Evolutionary conservation across 2,888 invertebrate species (phyloP), one percentile per base, ranked within the genome.

Genomic region (Thelaira solivaga): DNA sequence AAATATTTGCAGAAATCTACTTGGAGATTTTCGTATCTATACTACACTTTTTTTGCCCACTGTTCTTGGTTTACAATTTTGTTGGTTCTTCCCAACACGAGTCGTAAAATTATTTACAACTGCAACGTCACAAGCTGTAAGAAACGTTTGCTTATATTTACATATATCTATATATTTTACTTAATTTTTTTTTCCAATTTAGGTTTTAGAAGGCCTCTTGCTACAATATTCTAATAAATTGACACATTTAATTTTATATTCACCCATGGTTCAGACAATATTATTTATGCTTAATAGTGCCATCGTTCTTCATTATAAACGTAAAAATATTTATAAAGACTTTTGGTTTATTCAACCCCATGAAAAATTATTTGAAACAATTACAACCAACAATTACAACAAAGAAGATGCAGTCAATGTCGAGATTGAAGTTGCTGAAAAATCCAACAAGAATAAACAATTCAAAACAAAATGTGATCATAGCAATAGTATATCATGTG

Each of bases 201-300:
- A 86, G 86, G 26, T 80, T 0, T 80, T 85, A 7, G 86, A 86
- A 59, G 81, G 80, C n/a, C 26, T 83, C 6, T 29, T 87, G n/a
- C 51, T 82, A 6, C 80, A 80, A 49, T 71, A 80, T 11, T 64
- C 62, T 7, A 83, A 83, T 75, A 41, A 51, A 13, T 3, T 83
- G 1, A 82, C 83, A 11, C 72, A 65, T 22, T 13, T 72, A n/a
- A 47, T 86, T 13, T 26, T 64, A 4, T 45, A 81, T 3, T 85
- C 86, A 0, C 72, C 74, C n/a, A 4, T 53, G 0, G 18, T 83
- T 2, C 84, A 85, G 67, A 84, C 84, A 2, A 18, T 84, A 18
- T 7, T 86, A 11, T 87, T 87, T 68, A 87, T 87, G 87, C 20
- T 78, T 16, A 83, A 81, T 71, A 87, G 86, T 41, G 71, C 83